Percentiles rank a stretch among this genome's conserved stretches.
These are phyloP conservation scores for Epinotia nisella DNA, from an alignment of 2,888 invertebrate species.

Conservation along the genomic window DNA sequence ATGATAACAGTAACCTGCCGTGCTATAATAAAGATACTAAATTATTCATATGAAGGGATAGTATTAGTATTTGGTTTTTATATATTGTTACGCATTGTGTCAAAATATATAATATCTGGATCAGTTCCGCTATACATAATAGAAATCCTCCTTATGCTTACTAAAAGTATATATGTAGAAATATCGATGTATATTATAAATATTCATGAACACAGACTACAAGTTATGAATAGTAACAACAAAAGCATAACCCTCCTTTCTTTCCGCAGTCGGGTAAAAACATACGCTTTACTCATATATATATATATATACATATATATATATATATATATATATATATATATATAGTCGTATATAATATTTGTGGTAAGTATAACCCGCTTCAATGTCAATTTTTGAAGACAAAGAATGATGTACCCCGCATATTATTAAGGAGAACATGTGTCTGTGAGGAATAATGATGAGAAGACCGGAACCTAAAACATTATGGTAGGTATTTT, in stretches of 20 bases:
- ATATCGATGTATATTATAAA: constrained; percentile 22
- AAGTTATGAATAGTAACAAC: background rate
- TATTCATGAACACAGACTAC: constrained; percentile 12
- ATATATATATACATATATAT: background rate
- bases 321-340: background rate
- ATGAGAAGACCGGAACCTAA: no score
- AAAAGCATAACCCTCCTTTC: no score
- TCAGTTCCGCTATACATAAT: background rate
- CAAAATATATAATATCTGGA: background rate
- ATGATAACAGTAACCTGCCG: background rate
- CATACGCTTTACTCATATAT: background rate
- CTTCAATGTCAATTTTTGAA: background rate
- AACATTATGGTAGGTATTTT: no score
- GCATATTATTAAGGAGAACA: background rate
- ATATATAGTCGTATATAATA: background rate
- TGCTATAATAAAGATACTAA: background rate
- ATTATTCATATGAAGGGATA: background rate
- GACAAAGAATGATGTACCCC: background rate
- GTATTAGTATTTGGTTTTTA: background rate
- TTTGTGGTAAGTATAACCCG: background rate
- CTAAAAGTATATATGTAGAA: constrained; percentile 10
- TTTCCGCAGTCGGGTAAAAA: no score
- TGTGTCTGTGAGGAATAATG: no score
- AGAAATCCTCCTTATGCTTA: background rate
- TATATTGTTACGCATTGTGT: background rate